These are phyloP conservation scores for Xiphorhynchus erythropygius DNA, from an alignment of 2,797 vertebrate genomes.

Conservation along the genomic window DNA sequence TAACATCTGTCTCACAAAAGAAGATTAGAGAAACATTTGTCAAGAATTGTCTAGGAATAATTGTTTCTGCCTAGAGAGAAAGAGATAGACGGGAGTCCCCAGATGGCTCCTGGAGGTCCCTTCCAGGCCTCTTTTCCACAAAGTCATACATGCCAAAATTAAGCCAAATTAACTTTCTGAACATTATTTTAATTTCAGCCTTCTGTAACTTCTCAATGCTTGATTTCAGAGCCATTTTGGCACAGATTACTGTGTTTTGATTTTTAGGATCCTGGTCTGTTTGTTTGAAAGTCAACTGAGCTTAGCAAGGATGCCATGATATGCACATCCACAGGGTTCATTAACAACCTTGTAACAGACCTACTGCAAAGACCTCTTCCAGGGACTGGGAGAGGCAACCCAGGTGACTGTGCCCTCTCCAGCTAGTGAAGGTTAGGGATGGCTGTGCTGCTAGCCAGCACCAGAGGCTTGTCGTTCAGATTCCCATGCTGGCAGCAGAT, in stretches of 20 bases:
- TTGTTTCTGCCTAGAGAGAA: background rate
- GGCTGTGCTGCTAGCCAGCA: background rate
- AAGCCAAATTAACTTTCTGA: background rate
- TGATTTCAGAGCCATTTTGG: background rate
- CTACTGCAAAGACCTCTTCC: background rate
- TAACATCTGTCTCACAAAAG: background rate
- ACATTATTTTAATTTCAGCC: background rate
- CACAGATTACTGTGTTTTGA: background rate
- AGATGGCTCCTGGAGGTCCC: background rate
- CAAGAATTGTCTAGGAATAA: background rate
- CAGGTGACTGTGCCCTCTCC: background rate
- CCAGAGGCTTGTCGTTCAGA: background rate
- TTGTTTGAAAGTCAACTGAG: background rate
- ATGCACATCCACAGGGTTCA: background rate
- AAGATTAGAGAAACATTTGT: constrained; percentile 5
- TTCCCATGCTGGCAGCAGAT: background rate
- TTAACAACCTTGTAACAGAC: background rate
- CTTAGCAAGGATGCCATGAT: background rate
- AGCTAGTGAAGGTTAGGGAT: background rate
- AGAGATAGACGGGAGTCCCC: background rate
- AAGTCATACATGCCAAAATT: background rate
- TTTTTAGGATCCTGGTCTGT: background rate
- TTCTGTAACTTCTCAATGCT: background rate
- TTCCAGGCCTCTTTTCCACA: background rate
- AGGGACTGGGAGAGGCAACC: background rate